Evolutionary conservation across 1,140 invertebrate genomes (phyloP), one percentile per base, ranked within the genome.

Genomic region (Caenorhabditis brenneri): DNA sequence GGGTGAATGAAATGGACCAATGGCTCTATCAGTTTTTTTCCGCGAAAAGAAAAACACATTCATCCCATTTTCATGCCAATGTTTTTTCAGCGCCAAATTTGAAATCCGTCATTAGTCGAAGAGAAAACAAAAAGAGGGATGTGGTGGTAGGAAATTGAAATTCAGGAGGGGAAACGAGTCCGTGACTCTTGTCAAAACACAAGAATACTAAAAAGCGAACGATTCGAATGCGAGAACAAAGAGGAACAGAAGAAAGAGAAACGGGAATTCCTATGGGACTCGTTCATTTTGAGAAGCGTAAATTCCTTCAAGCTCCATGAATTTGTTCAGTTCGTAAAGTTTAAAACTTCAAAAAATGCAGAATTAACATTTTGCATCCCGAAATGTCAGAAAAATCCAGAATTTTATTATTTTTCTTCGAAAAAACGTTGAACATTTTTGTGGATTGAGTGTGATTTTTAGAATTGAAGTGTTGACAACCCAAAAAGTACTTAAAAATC

Each of bases 121-220:
- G 36, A 6, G 15, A 4, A 19, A 33, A 33, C 24, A 74, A 6
- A 74, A 42, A 39, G 33, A 10, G n/a, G 22, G 24, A 2, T 2
- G 22, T 24, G n/a, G 65, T 74, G 49, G 19, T 22, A 22, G n/a
- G 10, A 65, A 65, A 65, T 65, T 33, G 29, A 33, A 65, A 65
- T 65, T 65, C 58, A 27, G 58, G 5, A 36, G 2, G 31, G 24
- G 53, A 10, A 16, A 5, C 29, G 29, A 6, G 36, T 0, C 9
- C 15, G 58, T 0, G 58, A 31, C 58, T 10, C 19, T 22, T 10
- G 58, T 33, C 9, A 65, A 65, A 65, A 65, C 58, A 65, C 33
- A 74, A 74, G 36, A 42, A 74, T 74, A 74, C 36, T 42, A 22
- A 42, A 74, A 74, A 74, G 31, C 65, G 65, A 74, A 74, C 65